phyloP scores from a whole-genome alignment of 2,797 vertebrate genomes.

The Pseudomugil tenellus region DNA sequence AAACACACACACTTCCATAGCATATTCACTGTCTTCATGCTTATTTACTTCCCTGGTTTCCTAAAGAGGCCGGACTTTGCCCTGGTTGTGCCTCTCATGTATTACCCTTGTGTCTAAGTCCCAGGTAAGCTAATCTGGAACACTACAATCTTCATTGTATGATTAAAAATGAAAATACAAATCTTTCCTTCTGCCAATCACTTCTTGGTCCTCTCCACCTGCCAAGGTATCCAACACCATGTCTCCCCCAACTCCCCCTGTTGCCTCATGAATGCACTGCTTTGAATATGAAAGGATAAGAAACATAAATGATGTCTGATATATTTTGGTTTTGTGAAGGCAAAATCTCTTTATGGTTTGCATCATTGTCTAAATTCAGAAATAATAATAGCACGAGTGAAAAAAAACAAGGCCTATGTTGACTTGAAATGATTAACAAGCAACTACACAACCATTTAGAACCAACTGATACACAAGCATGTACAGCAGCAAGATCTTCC shows the following conservation, averaged over 20 bases:
- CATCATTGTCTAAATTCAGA: background rate
- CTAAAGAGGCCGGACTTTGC: background rate
- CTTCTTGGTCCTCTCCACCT: background rate
- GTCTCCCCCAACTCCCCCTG: background rate
- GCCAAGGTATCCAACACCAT: background rate
- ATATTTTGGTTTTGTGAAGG: background rate
- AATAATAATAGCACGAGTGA: slow-evolving; percentile 12
- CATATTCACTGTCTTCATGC: slow-evolving; percentile 12
- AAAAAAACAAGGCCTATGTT: background rate
- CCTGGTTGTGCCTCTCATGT: slow-evolving; percentile 8
- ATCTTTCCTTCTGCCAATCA: background rate
- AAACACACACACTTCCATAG: slow-evolving; percentile 14
- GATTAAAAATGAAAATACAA: background rate
- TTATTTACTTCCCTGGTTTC: slow-evolving; percentile 9
- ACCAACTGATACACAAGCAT: slow-evolving; percentile 4
- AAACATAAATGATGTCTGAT: background rate
- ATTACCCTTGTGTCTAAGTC: background rate
- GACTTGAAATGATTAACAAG: slow-evolving; percentile 1
- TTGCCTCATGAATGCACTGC: background rate
- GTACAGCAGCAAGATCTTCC: slow-evolving; percentile 1
- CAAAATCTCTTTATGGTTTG: background rate
- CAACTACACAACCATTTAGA: slow-evolving; percentile 19
- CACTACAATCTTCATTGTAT: background rate
- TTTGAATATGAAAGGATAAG: slow-evolving; percentile 7
- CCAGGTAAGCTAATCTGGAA: background rate